Percentiles rank a stretch among this genome's conserved stretches.
phyloP scores from a whole-genome alignment of 1,140 invertebrate genomes.

The Neoseiulus cucumeris region DNA sequence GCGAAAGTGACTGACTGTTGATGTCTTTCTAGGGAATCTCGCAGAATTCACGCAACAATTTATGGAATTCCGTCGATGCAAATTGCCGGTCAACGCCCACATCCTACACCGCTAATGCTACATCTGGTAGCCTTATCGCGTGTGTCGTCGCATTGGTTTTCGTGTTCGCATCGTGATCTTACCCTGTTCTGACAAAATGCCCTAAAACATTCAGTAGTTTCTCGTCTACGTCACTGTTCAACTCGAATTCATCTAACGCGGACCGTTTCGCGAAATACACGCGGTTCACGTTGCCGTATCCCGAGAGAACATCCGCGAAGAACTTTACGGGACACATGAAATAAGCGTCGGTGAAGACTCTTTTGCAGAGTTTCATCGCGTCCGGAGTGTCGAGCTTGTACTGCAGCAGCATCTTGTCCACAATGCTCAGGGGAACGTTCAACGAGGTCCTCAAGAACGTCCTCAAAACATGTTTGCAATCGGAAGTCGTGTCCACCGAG shows the following conservation, averaged over 20 bases:
- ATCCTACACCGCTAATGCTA: background rate
- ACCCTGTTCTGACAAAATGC: background rate
- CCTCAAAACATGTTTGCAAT: conserved; percentile 2
- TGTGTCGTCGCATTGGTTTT: background rate
- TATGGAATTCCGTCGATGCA: background rate
- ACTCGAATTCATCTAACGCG: background rate
- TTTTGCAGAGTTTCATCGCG: background rate
- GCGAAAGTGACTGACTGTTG: background rate
- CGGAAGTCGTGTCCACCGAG: background rate
- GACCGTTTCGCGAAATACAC: background rate
- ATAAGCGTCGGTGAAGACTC: background rate
- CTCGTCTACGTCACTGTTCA: background rate
- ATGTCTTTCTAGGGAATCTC: background rate
- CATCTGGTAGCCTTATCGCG: background rate
- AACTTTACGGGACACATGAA: background rate
- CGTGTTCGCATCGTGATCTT: background rate
- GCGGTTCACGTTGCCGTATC: background rate
- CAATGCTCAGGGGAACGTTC: background rate
- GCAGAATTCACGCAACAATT: background rate
- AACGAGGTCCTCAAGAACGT: background rate
- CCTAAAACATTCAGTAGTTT: background rate
- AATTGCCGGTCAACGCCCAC: background rate
- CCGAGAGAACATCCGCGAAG: background rate
- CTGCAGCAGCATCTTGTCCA: background rate
- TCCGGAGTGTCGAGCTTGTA: background rate